A percentile compares a stretch with the other conserved stretches of the same genome.
Conservation (phyloP, 92 coral and sea anemone species). For the Plumapathes pennacea region DNA sequence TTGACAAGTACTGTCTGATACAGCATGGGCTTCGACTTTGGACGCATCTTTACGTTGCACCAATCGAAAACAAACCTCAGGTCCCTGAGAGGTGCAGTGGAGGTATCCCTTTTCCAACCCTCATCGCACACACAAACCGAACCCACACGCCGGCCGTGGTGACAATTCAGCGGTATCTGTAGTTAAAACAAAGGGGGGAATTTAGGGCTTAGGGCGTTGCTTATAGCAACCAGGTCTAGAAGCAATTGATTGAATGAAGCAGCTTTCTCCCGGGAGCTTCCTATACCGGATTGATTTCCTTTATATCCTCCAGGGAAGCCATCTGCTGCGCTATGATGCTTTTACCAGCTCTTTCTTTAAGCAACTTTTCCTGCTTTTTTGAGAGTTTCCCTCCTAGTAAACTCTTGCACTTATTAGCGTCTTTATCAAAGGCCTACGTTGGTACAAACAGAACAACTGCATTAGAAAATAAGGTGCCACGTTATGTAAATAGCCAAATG, state of each 20-base stretch:
- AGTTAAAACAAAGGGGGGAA: conserved; percentile 1
- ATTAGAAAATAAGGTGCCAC: no score
- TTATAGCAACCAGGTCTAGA: no score
- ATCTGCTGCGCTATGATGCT: conserved; percentile 70
- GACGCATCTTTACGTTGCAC: conserved; percentile 61
- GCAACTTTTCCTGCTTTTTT: conserved; percentile 61
- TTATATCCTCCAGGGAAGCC: conserved; percentile 58
- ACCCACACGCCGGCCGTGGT: conserved; percentile 89
- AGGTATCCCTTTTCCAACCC: conserved; percentile 95
- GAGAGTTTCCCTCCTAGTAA: conserved; percentile 73
- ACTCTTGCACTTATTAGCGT: conserved; percentile 87
- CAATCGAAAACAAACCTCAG: conserved; percentile 74
- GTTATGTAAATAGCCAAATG: no score
- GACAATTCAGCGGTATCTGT: conserved; percentile 90
- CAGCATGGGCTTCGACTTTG: conserved; percentile 14
- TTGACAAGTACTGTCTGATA: conserved; percentile 46
- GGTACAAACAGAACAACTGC: no score
- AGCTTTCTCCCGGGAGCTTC: no score
- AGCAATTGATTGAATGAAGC: no score
- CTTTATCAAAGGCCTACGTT: conserved; percentile 93
- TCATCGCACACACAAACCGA: conserved; percentile 89
- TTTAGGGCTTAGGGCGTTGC: no score
- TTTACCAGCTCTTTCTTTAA: conserved; percentile 64
- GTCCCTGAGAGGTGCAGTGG: conserved; percentile 71
- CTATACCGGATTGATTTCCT: conserved; percentile 80